phyloP scores from a whole-genome alignment of 2,113 vertebrate species.

The Amblyopsis rosae region DNA sequence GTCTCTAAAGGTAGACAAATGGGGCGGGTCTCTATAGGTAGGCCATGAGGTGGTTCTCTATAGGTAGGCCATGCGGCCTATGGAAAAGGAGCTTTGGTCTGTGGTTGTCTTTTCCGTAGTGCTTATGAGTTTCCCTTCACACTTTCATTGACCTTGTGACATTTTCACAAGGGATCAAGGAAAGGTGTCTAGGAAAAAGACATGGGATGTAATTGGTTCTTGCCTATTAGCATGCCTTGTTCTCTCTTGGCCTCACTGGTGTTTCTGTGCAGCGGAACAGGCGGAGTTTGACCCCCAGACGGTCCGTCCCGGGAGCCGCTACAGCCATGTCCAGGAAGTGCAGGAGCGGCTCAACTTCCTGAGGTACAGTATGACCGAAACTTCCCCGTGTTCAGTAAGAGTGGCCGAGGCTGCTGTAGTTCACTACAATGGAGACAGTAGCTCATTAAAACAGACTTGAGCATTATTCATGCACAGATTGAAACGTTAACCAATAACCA shows the following conservation, averaged over 20 bases:
- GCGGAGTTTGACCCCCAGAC: constrained; percentile 98
- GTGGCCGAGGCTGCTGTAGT: background rate
- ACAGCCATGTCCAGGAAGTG: constrained; percentile 98
- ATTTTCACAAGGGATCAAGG: too few relatives aligned
- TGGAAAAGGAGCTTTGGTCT: background rate
- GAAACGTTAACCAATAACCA: background rate
- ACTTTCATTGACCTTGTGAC: too few relatives aligned
- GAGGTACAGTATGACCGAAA: constrained; percentile 73
- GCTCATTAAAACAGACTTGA: background rate
- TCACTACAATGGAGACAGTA: background rate
- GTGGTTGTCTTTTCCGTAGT: background rate
- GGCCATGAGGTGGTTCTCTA: constrained; percentile 33
- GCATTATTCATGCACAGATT: too few relatives aligned
- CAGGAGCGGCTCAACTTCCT: constrained; percentile 97
- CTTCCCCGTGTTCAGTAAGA: background rate
- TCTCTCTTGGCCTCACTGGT: background rate
- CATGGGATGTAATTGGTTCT: too few relatives aligned
- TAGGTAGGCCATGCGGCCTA: too few relatives aligned
- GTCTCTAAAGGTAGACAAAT: too few relatives aligned
- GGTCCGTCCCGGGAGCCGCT: constrained; percentile 94
- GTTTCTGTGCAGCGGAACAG: constrained; percentile 81
- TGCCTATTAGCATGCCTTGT: too few relatives aligned
- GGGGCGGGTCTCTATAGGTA: too few relatives aligned
- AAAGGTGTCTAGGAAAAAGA: too few relatives aligned
- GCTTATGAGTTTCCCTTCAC: background rate